A percentile compares a stretch with the other conserved stretches of the same genome.
These are phyloP conservation scores for Eufriesea mexicana DNA, from an alignment of 1,140 invertebrate genomes.

Conservation along the genomic window DNA sequence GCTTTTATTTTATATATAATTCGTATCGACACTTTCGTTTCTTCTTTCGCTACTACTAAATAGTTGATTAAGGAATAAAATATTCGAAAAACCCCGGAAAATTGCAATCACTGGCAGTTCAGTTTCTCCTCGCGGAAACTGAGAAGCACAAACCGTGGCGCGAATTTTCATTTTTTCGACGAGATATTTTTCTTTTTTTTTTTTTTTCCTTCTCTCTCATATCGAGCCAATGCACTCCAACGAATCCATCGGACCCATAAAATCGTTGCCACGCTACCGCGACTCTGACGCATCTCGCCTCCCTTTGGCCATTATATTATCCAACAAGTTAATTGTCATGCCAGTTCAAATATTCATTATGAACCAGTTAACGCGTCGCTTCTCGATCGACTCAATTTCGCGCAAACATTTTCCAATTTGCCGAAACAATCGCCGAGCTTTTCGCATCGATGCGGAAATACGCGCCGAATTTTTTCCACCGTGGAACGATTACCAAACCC, in stretches of 20 bases:
- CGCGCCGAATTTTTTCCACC: slow-evolving; percentile 11
- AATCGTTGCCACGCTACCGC: slow-evolving; percentile 6
- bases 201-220: too few species aligned
- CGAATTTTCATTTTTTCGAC: not conserved
- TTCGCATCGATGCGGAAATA: slow-evolving; percentile 10
- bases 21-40: too few species aligned
- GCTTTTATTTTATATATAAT: too few species aligned
- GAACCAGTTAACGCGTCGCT: slow-evolving; percentile 45
- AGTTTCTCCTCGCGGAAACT: not conserved
- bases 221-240: not conserved
- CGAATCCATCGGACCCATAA: not conserved
- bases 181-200: not conserved
- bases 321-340: slow-evolving; percentile 65
- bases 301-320: slow-evolving; percentile 59
- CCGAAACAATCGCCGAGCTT: slow-evolving; percentile 33
- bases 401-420: slow-evolving; percentile 48
- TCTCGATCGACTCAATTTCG: slow-evolving; percentile 37
- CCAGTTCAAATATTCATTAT: slow-evolving; percentile 68
- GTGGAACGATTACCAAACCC: not conserved
- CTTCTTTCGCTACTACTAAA: too few species aligned
- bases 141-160: not conserved
- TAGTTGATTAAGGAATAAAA: too few species aligned
- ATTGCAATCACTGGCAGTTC: not conserved
- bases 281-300: not conserved
- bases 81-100: not conserved